Percentiles rank a stretch among this genome's conserved stretches.
phyloP scores from a whole-genome alignment of 92 coral and sea anemone genomes.

The Bergia puertoricense region DNA sequence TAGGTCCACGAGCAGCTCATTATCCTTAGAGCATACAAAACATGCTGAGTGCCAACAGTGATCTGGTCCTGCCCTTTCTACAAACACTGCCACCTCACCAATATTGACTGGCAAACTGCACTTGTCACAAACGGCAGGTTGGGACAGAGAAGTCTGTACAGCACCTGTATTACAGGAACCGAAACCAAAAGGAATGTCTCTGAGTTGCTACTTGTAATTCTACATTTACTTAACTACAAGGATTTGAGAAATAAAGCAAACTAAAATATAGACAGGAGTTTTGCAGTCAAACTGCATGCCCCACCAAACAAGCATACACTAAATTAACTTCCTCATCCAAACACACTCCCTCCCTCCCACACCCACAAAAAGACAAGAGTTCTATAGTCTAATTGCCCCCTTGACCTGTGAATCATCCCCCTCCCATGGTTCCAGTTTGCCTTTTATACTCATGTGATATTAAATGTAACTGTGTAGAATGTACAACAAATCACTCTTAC shows the following conservation, averaged over 20 bases:
- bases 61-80: conserved; percentile 78
- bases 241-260: background rate
- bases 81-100: conserved; percentile 94
- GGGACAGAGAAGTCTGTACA: conserved; percentile 62
- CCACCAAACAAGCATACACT: too few relatives aligned
- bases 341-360: too few relatives aligned
- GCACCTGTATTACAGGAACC: conserved; percentile 53
- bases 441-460: background rate
- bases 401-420: too few relatives aligned
- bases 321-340: too few relatives aligned
- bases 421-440: too few relatives aligned
- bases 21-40: conserved; percentile 79
- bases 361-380: too few relatives aligned
- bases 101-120: conserved; percentile 66
- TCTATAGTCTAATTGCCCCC: too few relatives aligned
- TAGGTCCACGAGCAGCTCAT: conserved; percentile 78
- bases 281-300: too few relatives aligned
- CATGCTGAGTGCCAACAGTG: conserved; percentile 87
- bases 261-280: too few relatives aligned
- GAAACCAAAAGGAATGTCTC: background rate
- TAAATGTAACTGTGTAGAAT: background rate
- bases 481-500: conserved; percentile 43
- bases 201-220: background rate
- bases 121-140: conserved; percentile 61
- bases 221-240: background rate